A percentile compares a stretch with the other conserved stretches of the same genome.
Conservation (phyloP, 1,140 invertebrate genomes). For the Prorops nasuta region DNA sequence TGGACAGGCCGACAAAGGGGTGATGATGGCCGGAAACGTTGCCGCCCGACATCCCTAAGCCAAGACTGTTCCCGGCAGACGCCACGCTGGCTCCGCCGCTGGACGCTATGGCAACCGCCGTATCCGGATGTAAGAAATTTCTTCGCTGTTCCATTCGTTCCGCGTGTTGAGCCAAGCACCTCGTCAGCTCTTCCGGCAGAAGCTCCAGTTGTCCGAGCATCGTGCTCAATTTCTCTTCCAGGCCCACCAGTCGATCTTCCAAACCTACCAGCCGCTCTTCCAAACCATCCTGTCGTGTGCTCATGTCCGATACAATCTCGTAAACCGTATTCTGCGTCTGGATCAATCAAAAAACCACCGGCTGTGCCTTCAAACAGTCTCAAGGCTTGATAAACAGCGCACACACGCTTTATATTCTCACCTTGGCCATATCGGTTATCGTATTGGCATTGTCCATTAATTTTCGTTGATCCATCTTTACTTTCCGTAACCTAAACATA, state of each 20-base stretch:
- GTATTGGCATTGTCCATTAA: constrained; percentile 99
- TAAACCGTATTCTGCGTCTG: constrained; percentile 97
- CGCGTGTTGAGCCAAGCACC: constrained; percentile 68
- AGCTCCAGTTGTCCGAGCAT: constrained; percentile 79
- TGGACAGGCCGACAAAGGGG: constrained; percentile 45
- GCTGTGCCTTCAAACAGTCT: no score
- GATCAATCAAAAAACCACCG: no score
- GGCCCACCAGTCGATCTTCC: constrained; percentile 79
- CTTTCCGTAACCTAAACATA: constrained; percentile 89
- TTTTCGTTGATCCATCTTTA: constrained; percentile 99
- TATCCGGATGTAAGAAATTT: constrained; percentile 83
- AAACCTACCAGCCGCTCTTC: constrained; percentile 83
- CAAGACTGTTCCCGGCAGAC: constrained; percentile 39
- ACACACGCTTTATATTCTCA: constrained; percentile 59
- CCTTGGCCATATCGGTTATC: constrained; percentile 99
- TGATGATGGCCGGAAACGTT: constrained; percentile 27
- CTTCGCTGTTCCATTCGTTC: constrained; percentile 71
- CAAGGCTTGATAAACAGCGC: not conserved
- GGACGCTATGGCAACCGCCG: constrained; percentile 63
- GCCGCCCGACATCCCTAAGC: constrained; percentile 36
- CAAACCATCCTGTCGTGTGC: constrained; percentile 82
- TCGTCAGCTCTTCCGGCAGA: constrained; percentile 77
- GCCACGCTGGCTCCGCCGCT: constrained; percentile 39
- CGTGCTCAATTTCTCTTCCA: constrained; percentile 83
- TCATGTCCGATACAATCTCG: constrained; percentile 96